A percentile compares a stretch with the other conserved stretches of the same genome.
These are phyloP conservation scores for Octopus bimaculoides DNA, from an alignment of 1,140 invertebrate species.

Conservation along the genomic window DNA sequence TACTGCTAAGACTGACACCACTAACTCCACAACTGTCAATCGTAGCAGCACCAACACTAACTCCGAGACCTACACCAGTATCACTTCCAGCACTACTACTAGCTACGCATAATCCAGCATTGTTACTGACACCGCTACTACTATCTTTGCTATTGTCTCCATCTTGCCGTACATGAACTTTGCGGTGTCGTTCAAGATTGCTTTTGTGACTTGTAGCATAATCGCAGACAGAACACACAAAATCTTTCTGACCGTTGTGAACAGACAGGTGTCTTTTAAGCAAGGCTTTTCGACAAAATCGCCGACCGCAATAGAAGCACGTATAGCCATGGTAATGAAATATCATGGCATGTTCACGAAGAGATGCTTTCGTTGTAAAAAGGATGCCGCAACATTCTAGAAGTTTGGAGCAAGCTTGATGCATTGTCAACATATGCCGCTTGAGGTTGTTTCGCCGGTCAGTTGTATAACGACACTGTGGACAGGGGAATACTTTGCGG, in stretches of 20 bases:
- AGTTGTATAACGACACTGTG: slow-evolving; percentile 56
- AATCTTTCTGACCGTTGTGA: slow-evolving; percentile 58
- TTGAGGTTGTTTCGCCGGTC: slow-evolving; percentile 60
- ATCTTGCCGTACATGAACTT: slow-evolving; percentile 45
- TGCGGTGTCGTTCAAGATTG: slow-evolving; percentile 58
- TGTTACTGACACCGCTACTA: too few relatives aligned
- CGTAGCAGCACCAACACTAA: not conserved
- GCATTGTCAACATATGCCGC: slow-evolving; percentile 59
- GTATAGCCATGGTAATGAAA: slow-evolving; percentile 57
- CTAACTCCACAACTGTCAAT: not conserved
- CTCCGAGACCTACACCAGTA: not conserved
- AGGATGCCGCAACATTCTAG: slow-evolving; percentile 57
- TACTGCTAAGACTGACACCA: not conserved
- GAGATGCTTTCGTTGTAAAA: slow-evolving; percentile 56
- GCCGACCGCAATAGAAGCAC: slow-evolving; percentile 55
- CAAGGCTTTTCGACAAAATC: slow-evolving; percentile 59
- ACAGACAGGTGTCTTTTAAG: slow-evolving; percentile 59
- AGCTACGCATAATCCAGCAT: too few relatives aligned
- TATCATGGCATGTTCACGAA: slow-evolving; percentile 54
- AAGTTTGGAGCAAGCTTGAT: slow-evolving; percentile 49
- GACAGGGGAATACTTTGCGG: slow-evolving; percentile 48
- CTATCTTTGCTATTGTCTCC: slow-evolving; percentile 12
- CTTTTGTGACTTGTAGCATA: slow-evolving; percentile 62
- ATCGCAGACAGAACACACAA: slow-evolving; percentile 55
- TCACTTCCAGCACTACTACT: too few relatives aligned